Evolutionary conservation across 1,140 invertebrate species (phyloP), one percentile per base, ranked within the genome.

Genomic region (Psix sp.): DNA sequence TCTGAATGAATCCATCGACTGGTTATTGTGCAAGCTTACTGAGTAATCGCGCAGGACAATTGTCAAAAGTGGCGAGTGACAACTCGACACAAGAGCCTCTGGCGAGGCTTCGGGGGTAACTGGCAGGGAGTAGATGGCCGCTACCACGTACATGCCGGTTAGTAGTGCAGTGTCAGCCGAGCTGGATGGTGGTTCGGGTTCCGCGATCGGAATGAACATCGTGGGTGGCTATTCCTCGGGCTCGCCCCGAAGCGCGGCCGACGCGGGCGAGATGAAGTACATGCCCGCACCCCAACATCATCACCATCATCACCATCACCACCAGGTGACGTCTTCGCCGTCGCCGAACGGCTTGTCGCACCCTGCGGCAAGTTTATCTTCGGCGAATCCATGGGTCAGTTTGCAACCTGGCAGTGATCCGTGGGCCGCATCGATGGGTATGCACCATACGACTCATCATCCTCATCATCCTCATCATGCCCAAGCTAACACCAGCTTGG

Each of bases 221-320:
- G 89, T 90, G 73, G 89, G 89, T 79, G 91, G 91, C 77, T 93
- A 94, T 80, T 90, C 91, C 54, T 91, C 91, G 79, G 90, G 90
- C 80, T 94, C 93, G 87, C 93, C 93, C 82, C 90, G 93, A 77
- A 93, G 92, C 76, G 91, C 91, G 79, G 90, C 93, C 81, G 91
- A 94, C 89, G 92, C 93, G 76, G 92, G 91, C 77, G 96, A 97
- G 85, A 96, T 98, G 94, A 98, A 98, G 87, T 98, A 97, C 87
- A 92, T 95, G 90, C 92, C 94, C 52, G 91, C 91, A 62, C 90
- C 91, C 39, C 93, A 94, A 83, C 93, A 94, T 84, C 93, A 94
- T 78, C 91, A 92, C 77, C 91, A 91, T 43, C 91, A 92, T 33
- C 90, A 92, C 71, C 91, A 93, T 72, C 93, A 94, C 80, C 88